Percentiles rank a stretch among this genome's conserved stretches.
phyloP scores from a whole-genome alignment of 64 coral and sea anemone species.

The Montipora sp. region DNA sequence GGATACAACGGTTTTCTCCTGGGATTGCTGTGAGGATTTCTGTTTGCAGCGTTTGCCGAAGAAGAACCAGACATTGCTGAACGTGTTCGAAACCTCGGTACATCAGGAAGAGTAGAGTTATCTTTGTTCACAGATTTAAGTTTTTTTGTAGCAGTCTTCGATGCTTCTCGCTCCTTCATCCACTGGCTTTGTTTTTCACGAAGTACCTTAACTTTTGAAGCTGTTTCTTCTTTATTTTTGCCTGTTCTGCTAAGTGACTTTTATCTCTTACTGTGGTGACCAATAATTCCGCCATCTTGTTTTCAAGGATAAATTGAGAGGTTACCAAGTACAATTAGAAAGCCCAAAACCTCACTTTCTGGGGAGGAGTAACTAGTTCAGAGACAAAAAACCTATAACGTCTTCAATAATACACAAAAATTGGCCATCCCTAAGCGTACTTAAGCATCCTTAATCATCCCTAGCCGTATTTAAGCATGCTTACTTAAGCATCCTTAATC shows the following conservation, averaged over 20 bases:
- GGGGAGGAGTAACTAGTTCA: not conserved
- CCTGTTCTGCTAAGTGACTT: conserved; percentile 29
- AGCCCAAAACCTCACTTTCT: not conserved
- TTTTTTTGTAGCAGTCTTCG: conserved; percentile 34
- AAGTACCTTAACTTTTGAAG: conserved; percentile 84
- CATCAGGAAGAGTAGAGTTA: conserved; percentile 30
- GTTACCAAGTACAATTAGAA: conserved; percentile 33
- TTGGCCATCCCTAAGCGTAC: too few relatives aligned
- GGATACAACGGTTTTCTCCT: conserved; percentile 88
- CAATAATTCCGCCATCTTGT: conserved; percentile 68
- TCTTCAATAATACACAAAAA: too few relatives aligned
- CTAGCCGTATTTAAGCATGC: too few relatives aligned
- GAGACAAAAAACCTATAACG: not conserved
- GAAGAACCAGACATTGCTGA: conserved; percentile 30
- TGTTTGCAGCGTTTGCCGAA: conserved; percentile 25
- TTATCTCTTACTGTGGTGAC: not conserved
- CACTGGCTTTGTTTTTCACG: conserved; percentile 85
- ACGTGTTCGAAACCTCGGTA: conserved; percentile 18
- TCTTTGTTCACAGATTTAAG: conserved; percentile 27
- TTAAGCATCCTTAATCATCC: too few relatives aligned
- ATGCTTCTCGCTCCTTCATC: conserved; percentile 90
- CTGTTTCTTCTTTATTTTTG: conserved; percentile 61
- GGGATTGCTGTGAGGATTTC: conserved; percentile 56
- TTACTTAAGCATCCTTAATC: too few relatives aligned
- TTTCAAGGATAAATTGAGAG: not conserved